These are phyloP conservation scores for Sesamia nonagrioides DNA, from an alignment of 1,140 invertebrate species.

Conservation along the genomic window DNA sequence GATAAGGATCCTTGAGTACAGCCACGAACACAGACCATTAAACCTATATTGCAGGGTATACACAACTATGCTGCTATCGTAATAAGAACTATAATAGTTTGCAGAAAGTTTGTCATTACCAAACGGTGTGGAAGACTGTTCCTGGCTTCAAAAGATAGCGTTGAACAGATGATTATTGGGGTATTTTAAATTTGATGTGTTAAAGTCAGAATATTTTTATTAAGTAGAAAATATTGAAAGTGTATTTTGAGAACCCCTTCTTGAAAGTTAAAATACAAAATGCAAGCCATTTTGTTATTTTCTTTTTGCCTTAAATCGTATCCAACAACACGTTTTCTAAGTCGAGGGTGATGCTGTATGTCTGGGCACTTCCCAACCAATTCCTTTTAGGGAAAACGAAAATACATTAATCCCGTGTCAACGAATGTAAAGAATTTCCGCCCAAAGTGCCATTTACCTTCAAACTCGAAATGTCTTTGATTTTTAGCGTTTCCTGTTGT, in stretches of 20 bases:
- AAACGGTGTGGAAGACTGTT: conserved; percentile 14
- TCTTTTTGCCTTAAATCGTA: too few species aligned
- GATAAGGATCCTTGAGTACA: conserved; percentile 40
- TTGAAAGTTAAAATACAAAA: too few species aligned
- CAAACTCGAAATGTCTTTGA: too few species aligned
- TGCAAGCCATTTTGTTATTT: too few species aligned
- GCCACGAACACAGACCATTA: conserved; percentile 24
- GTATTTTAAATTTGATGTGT: conserved; percentile 28
- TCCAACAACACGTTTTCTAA: too few species aligned
- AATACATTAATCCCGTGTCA: too few species aligned
- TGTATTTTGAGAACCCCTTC: neutral
- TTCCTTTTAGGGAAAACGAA: too few species aligned
- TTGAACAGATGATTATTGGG: conserved; percentile 19
- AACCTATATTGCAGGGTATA: neutral
- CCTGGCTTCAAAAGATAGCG: conserved; percentile 36
- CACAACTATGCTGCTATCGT: neutral
- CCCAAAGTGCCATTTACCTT: too few species aligned
- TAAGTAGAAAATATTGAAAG: neutral
- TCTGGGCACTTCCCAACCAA: too few species aligned
- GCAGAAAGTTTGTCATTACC: neutral
- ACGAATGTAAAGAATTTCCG: too few species aligned
- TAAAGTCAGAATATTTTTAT: conserved; percentile 21
- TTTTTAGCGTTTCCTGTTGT: too few species aligned
- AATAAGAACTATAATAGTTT: conserved; percentile 29
- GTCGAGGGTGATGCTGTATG: too few species aligned